Base-by-base conservation (phyloP, 2,888 invertebrate genomes). In the Noctua pronuba region DNA sequence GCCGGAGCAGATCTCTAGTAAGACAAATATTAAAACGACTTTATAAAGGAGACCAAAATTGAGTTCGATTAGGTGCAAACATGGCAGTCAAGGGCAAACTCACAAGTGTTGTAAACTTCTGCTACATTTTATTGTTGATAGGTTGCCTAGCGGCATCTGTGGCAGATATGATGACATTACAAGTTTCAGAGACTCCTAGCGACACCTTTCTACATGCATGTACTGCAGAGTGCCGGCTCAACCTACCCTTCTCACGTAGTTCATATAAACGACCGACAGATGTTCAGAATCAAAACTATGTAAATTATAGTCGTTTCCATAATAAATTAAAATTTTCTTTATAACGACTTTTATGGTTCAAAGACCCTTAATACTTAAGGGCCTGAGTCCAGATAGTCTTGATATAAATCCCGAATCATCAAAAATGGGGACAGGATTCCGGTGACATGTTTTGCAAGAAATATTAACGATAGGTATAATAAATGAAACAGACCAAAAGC, bases 141-240 rank as follows among this genome's bases (percentile, higher is more conserved):
- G 5, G 11, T 52, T 72, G 28, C 49, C 31, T 77, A 60, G 49
- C 77, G 38, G 13, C 76, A 77, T 76, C 49, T 77, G 28, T 41
- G 41, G 4, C 18, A 55, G 11, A 62, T 31, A 35, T 7, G 7
- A 21, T 44, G 35, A 35, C 35, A 24, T 24, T 13, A 69, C 5
- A 41, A 21, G 24, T 52, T 77, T 41, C 21, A 35, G 21, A 44
- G 7, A 60, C 31, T 79, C 18, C 52, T 79, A 79, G 35, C 52
- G 70, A 52, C 79, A 64, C 44, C 79, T 78, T 55, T 64, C 62
- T 44, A 70, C 31, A 10, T 24, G 8, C 24, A 18, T 35, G 41
- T 52, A 77, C 41, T 78, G 62, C 35, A 2, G 24, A 76, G 49
- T n/a, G 18, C 6, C 13, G 41, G 44, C 28, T 38, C 13, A 55